Evolutionary conservation across 2,797 vertebrate species (phyloP), one percentile per base, ranked within the genome.

Genomic region (Aldrovandia affinis): DNA sequence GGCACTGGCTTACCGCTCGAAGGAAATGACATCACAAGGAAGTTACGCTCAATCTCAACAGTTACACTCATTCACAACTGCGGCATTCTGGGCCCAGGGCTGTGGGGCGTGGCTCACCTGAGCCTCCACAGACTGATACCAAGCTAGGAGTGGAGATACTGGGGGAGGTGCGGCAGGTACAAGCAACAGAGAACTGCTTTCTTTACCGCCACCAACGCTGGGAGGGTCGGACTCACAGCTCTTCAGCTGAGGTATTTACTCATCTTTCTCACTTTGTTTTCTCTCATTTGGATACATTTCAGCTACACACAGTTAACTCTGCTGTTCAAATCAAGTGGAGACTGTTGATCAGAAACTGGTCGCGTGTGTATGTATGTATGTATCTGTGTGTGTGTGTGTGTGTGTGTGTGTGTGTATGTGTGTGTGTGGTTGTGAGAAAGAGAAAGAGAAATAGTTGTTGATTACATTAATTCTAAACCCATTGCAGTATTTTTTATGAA

Each of bases 1-100:
- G 4, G 22, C 61, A 73, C 6, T 12, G 18, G 2, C 39, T 47
- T 44, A 22, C 73, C 25, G 22, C 22, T 44, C 42, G 9, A n/a
- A 47, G 73, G 68, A 73, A 39, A 14, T 77, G 73, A 47, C 73
- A 77, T 77, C 73, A 77, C 7, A 25, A n/a, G 73, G 39, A 77
- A 77, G 73, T 47, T 47, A 75, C 33, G 0, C 65, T 20, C 33
- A 36, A 36, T 20, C 65, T 70, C n/a, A 20, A 14, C 3, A 2
- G 9, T 39, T 25, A 3, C 30, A 36, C 65, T 25, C 68, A 5
- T 14, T 36, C 36, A 7, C 68, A 4, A 42, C 68, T 22, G 68
- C 4, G 15, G 22, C 33, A 39, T 36, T 2, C 15, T 20, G 6
- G 68, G 1, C 68, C 33, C 0, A 22, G 10, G 73, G 73, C 25